Base-by-base conservation (phyloP, 2,888 invertebrate species). In the Zaprionus bogoriensis region DNA sequence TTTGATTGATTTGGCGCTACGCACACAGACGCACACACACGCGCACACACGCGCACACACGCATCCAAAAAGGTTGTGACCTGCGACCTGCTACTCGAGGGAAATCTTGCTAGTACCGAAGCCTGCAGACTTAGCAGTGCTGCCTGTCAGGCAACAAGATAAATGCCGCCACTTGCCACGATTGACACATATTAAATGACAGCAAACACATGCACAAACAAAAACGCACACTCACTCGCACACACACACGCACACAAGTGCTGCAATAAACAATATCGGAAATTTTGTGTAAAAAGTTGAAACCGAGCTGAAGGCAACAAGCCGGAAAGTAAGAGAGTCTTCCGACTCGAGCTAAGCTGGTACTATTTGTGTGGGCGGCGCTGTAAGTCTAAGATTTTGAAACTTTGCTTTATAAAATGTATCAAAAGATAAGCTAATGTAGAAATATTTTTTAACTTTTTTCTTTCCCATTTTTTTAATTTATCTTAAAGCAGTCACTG, bases 1-100 rank as follows among this genome's bases (percentile, higher is more conserved):
- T 85, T 80, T 80, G 80, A 80, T 80, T 80, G 80, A 87, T 80
- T 87, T 81, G 82, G 68, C 53, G 42, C 39, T 57, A 28, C 59
- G 41, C 17, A 41, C 36, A 39, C 4, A 23, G 6, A 23, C 23
- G 6, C 23, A 23, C 23, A 23, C 23, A 23, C 23, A 23, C 23
- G 6, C 23, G 27, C 27, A 27, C 41, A 41, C 41, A 20, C 12
- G 39, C n/a, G 41, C 14, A 42, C 38, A 46, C 28, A 25, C 20
- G 17, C 12, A 28, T 38, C 5, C n/a, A 45, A 50, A 39, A 47
- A 54, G 25, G 30, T 42, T 23, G 47, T 23, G 36, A 53, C 42
- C 32, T 22, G 30, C 12, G 39, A 14, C 3, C 38, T 3, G 3
- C 19, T 41, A 38, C 77, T 59, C 59, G 1, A 6, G 73, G 73